Conservation (phyloP, 2,888 invertebrate genomes). For the Euplexia lucipara region DNA sequence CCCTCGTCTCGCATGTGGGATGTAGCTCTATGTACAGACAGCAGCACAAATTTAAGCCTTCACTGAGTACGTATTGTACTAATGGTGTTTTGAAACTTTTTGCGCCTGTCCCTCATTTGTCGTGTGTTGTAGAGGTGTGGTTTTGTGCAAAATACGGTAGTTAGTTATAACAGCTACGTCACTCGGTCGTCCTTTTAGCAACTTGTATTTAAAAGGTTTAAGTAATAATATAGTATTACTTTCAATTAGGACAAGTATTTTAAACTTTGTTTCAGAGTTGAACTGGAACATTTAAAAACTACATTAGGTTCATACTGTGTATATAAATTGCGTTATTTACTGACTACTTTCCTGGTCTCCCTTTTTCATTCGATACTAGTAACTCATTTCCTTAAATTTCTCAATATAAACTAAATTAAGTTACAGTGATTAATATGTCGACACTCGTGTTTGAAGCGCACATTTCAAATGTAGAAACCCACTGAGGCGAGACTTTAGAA, state of each 20-base stretch:
- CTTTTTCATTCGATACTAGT: neutral
- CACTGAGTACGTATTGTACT: constrained; percentile 20
- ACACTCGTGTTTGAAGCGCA: constrained; percentile 14
- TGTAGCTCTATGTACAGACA: constrained; percentile 42
- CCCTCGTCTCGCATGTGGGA: constrained; percentile 35
- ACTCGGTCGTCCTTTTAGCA: constrained; percentile 6
- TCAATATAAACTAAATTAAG: constrained; percentile 23
- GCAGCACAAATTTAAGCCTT: constrained; percentile 30
- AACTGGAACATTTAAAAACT: neutral
- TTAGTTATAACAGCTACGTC: constrained; percentile 2
- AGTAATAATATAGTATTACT: constrained; percentile 29
- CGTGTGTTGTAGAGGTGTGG: constrained; percentile 25
- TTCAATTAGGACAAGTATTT: constrained; percentile 13
- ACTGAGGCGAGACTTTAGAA: constrained; percentile 17
- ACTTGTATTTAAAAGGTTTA: neutral
- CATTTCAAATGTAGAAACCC: constrained; percentile 10
- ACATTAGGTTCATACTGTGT: neutral
- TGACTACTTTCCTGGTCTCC: neutral
- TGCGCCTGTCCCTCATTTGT: constrained; percentile 19
- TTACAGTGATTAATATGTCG: constrained; percentile 30
- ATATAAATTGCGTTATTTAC: constrained; percentile 16
- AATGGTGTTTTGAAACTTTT: constrained; percentile 44
- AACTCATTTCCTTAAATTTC: constrained; percentile 26
- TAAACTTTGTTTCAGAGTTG: neutral
- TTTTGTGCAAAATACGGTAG: constrained; percentile 27